These are phyloP conservation scores for Drosophila yooni DNA, from an alignment of 2,888 invertebrate species.

Conservation along the genomic window DNA sequence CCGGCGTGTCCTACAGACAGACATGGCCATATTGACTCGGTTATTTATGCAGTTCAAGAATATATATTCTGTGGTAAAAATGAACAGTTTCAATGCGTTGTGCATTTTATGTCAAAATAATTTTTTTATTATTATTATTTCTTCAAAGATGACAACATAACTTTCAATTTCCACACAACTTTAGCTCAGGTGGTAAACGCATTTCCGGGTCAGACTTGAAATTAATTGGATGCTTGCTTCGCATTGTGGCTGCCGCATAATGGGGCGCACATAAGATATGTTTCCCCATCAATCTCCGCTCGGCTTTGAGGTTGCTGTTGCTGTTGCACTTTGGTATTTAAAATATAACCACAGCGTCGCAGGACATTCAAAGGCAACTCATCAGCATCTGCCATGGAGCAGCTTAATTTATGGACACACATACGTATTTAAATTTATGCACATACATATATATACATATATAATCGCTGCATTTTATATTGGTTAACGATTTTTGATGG, in stretches of 20 bases:
- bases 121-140: not conserved
- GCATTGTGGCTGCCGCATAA: conserved; percentile 22
- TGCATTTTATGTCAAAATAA: not conserved
- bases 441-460: conserved; percentile 17
- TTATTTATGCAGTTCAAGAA: not conserved
- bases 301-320: conserved; percentile 25
- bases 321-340: conserved; percentile 22
- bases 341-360: conserved; percentile 27
- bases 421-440: not conserved
- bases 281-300: conserved; percentile 58
- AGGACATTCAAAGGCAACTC: conserved; percentile 53
- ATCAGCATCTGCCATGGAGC: conserved; percentile 31
- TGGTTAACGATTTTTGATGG: conserved; percentile 44
- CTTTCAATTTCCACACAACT: not conserved
- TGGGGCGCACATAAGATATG: conserved; percentile 55
- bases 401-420: conserved; percentile 2
- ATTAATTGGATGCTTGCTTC: conserved; percentile 21
- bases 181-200: not conserved
- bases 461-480: conserved; percentile 36
- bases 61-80: not conserved
- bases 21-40: not conserved
- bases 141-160: not conserved
- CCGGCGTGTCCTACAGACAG: not conserved
- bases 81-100: not conserved
- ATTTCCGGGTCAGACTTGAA: conserved; percentile 5